These are phyloP conservation scores for Prionchulus punctatus DNA, from an alignment of 2,888 invertebrate species.

Conservation along the genomic window DNA sequence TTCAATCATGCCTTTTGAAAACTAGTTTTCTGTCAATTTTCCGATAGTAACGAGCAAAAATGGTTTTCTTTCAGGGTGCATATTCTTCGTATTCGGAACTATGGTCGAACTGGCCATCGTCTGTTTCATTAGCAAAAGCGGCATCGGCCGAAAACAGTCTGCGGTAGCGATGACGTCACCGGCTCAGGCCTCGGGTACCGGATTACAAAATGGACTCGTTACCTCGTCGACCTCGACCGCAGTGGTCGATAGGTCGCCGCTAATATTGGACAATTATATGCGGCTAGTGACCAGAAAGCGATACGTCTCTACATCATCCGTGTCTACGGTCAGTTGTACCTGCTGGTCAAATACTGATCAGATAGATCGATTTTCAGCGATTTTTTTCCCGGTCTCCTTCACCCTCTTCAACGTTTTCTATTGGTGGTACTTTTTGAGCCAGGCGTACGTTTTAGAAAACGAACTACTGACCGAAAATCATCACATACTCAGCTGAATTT, in stretches of 20 bases:
- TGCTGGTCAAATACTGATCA: not conserved
- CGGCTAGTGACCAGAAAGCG: not conserved
- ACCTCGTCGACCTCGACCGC: not conserved
- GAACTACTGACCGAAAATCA: not conserved
- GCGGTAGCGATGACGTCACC: not conserved
- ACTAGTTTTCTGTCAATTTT: no score
- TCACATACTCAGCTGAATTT: not conserved
- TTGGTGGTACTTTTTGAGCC: not conserved
- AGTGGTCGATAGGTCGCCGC: not conserved
- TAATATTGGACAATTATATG: not conserved
- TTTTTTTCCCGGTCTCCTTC: not conserved
- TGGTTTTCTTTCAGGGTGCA: constrained; percentile 18
- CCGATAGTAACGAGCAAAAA: no score
- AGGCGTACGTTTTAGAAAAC: not conserved
- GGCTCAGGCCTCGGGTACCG: not conserved
- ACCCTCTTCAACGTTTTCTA: not conserved
- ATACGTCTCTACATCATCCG: not conserved
- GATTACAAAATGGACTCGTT: not conserved
- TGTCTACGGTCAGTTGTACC: not conserved
- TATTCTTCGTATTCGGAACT: constrained; percentile 30
- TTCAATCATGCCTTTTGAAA: no score
- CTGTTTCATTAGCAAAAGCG: constrained; percentile 28
- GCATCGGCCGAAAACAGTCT: not conserved
- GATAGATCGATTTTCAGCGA: not conserved
- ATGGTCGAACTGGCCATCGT: constrained; percentile 32